Base-by-base conservation (phyloP, 1,140 invertebrate genomes). In the Calliphora vicina region DNA sequence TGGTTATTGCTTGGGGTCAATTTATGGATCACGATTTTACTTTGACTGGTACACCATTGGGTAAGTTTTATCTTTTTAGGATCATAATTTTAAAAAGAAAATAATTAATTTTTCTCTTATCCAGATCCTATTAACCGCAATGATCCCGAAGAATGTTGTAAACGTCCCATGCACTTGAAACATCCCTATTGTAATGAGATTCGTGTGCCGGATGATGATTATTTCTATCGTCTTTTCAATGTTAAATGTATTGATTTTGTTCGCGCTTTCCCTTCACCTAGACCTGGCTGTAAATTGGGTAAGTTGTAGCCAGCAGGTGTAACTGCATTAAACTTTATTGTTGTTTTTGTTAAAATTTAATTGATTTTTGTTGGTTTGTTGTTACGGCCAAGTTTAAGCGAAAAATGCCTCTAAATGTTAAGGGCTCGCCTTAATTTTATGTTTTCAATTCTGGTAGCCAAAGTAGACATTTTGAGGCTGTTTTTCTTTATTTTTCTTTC, bases 21-120 rank as follows among this genome's bases (percentile, higher is more conserved):
- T 97, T 98, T 90, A 96, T 98, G 93, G 97, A 98, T 90, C 97
- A 98, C 91, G 97, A 98, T 89, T 96, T 97, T 85, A 98, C 97
- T 1, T 92, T 98, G 12, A 97, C 96, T 78, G 97, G 93, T 35
- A 97, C 96, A 42, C 96, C 96, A 83, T 91, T 97, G 84, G 96
- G 96, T 97, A 92, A 61, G 85, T 85, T 23, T 17, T 17, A 15
- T n/a, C n/a, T 72, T 6, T 57, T 57, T 23, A 25, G 20, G 61
- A 67, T 25, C 0, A 73, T 81, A 42, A 13, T 10, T 27, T 74
- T n/a, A n/a, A n/a, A n/a, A n/a, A n/a, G n/a, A n/a, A 10, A 50
- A 42, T 15, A n/a, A 71, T 6, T 50, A 25, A 45, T 43, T 8
- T 80, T 78, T 57, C 27, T 82, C 35, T 73, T 5, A n/a, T 84